Percentiles rank a stretch among this genome's conserved stretches.
Conservation (phyloP, 2,888 invertebrate genomes). For the Odontomyia ornata region DNA sequence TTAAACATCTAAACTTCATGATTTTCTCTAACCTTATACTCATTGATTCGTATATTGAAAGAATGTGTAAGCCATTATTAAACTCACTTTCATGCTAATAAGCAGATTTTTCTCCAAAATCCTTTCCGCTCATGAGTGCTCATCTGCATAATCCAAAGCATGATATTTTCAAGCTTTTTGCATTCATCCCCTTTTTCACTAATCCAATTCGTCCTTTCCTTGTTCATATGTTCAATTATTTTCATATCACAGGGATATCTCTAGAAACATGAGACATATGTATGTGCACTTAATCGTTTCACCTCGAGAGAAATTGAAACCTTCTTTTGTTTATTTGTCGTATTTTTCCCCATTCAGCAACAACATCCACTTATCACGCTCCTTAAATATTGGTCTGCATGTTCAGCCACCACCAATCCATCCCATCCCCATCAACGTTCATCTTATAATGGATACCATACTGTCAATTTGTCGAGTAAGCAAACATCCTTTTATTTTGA, state of each 20-base stretch:
- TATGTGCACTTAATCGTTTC: background rate
- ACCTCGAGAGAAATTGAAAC: background rate
- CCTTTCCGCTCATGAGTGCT: no score
- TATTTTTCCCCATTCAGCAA: background rate
- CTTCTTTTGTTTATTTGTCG: background rate
- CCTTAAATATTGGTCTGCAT: background rate
- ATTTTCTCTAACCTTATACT: no score
- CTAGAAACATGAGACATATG: background rate
- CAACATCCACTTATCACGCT: conserved; percentile 2
- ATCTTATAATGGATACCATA: background rate
- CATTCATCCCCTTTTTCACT: background rate
- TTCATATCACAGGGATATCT: background rate
- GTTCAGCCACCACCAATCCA: no score
- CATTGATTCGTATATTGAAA: no score
- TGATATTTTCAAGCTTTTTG: conserved; percentile 8
- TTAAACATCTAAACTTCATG: no score
- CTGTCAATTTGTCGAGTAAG: conserved; percentile 5
- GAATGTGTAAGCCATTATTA: no score
- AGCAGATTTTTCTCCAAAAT: no score
- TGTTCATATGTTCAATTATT: conserved; percentile 16
- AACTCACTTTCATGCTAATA: no score
- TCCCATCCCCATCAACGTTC: no score
- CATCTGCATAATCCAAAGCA: no score
- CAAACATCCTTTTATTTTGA: conserved; percentile 28
- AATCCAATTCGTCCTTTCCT: background rate